Evolutionary conservation across 2,888 invertebrate genomes (phyloP).

Genomic region (Ditylenchus weischeri): DNA sequence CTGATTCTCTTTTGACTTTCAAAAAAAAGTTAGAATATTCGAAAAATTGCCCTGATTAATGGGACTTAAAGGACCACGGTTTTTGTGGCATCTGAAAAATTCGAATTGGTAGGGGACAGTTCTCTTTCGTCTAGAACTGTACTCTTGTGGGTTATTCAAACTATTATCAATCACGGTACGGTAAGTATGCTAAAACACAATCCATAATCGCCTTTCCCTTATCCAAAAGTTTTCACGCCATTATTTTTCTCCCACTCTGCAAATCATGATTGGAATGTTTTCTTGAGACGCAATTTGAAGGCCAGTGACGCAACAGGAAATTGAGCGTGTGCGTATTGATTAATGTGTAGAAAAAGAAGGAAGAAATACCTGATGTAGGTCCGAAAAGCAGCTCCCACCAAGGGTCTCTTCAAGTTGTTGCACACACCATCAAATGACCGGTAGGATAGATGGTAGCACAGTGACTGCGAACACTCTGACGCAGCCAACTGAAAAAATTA

Average conservation of each 20-base stretch:
- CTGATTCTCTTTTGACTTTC: no score
- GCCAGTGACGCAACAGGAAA: neutral
- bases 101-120: no score
- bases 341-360: neutral
- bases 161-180: no score
- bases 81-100: no score
- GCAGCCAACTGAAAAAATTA: constrained; percentile 45
- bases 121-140: no score
- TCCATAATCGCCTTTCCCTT: neutral
- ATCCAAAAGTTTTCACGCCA: neutral
- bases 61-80: no score
- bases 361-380: constrained; percentile 30
- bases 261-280: no score
- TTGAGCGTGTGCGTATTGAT: neutral
- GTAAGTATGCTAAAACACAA: neutral
- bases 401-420: constrained; percentile 54
- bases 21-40: no score
- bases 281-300: neutral
- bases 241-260: no score
- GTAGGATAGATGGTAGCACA: constrained; percentile 54
- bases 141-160: no score
- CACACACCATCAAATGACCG: constrained; percentile 57
- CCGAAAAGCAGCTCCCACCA: constrained; percentile 56
- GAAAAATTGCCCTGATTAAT: no score
- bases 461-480: constrained; percentile 46